Percentiles rank a stretch among this genome's conserved stretches.
phyloP scores from a whole-genome alignment of 2,113 vertebrate genomes.

The Urocynchramus pylzowi region DNA sequence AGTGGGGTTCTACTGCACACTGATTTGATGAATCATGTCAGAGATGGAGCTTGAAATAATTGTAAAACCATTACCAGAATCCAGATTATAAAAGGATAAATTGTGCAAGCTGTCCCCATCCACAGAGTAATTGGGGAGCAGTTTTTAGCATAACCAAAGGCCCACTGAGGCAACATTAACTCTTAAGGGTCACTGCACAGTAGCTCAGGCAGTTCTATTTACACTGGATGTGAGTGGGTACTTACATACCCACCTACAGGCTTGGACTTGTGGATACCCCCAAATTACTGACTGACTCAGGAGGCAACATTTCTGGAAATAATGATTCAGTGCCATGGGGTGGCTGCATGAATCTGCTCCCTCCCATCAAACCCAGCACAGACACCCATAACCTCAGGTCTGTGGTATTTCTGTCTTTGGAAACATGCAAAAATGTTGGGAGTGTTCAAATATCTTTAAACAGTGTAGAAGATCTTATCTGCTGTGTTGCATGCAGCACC shows the following conservation, averaged over 20 bases:
- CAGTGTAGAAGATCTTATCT: constrained; percentile 48
- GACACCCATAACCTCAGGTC: constrained; percentile 55
- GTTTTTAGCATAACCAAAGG: constrained; percentile 48
- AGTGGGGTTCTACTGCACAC: not conserved
- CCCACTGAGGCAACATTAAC: constrained; percentile 36
- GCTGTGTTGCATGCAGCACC: not conserved
- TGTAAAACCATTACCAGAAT: constrained; percentile 59
- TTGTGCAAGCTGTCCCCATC: constrained; percentile 9
- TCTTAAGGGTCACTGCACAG: constrained; percentile 27
- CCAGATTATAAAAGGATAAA: constrained; percentile 50
- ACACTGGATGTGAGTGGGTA: constrained; percentile 31
- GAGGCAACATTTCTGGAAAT: constrained; percentile 62
- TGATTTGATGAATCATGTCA: constrained; percentile 40
- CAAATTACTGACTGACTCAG: constrained; percentile 70
- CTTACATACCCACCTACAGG: constrained; percentile 65
- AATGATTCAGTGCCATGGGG: constrained; percentile 70
- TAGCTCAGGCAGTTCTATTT: constrained; percentile 66
- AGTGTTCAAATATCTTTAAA: constrained; percentile 47
- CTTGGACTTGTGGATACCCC: constrained; percentile 66
- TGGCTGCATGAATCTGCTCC: constrained; percentile 33
- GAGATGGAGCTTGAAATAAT: constrained; percentile 51
- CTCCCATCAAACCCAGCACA: constrained; percentile 22
- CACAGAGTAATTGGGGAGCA: not conserved
- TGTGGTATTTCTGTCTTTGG: constrained; percentile 61
- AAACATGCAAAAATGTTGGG: constrained; percentile 49